A percentile compares a stretch with the other conserved stretches of the same genome.
These are phyloP conservation scores for Bhutanitis thaidina DNA, from an alignment of 2,888 invertebrate species.

Conservation along the genomic window DNA sequence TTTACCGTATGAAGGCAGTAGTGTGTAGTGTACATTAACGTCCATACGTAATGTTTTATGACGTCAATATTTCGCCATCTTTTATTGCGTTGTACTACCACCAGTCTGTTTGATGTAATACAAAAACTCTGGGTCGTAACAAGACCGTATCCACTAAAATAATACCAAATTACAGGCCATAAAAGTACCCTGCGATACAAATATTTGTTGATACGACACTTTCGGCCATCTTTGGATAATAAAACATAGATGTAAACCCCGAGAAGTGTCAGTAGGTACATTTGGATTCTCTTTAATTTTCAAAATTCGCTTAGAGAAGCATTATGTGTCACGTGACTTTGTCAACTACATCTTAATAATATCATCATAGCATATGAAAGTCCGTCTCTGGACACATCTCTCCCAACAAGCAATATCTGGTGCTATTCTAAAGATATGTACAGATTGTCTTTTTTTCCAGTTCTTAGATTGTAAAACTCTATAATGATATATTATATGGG, in stretches of 20 bases:
- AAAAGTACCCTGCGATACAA: slow-evolving; percentile 39
- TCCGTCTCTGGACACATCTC: too few relatives aligned
- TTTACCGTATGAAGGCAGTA: slow-evolving; percentile 7
- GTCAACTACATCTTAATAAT: too few relatives aligned
- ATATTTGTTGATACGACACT: slow-evolving; percentile 43
- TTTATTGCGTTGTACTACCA: slow-evolving; percentile 25
- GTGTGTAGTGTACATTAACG: slow-evolving; percentile 9
- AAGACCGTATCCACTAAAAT: slow-evolving; percentile 36
- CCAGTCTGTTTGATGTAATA: slow-evolving; percentile 24
- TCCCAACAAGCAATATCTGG: too few relatives aligned
- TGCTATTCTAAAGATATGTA: too few relatives aligned
- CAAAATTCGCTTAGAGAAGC: too few relatives aligned
- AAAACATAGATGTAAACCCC: slow-evolving; percentile 22
- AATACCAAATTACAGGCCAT: slow-evolving; percentile 38
- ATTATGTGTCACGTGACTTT: too few relatives aligned
- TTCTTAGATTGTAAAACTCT: too few relatives aligned
- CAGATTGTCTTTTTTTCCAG: too few relatives aligned
- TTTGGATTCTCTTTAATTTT: too few relatives aligned
- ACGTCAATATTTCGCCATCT: slow-evolving; percentile 31
- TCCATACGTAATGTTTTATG: slow-evolving; percentile 25
- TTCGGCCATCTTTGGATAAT: slow-evolving; percentile 33
- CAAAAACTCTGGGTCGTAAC: slow-evolving; percentile 27
- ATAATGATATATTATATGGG: too few relatives aligned
- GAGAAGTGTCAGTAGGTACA: not conserved
- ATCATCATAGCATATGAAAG: too few relatives aligned